Evolutionary conservation across 30 jellyfish, hydroid and myxozoan genomes (phyloP), one percentile per base, ranked within the genome.

Genomic region (Aurelia sp.): DNA sequence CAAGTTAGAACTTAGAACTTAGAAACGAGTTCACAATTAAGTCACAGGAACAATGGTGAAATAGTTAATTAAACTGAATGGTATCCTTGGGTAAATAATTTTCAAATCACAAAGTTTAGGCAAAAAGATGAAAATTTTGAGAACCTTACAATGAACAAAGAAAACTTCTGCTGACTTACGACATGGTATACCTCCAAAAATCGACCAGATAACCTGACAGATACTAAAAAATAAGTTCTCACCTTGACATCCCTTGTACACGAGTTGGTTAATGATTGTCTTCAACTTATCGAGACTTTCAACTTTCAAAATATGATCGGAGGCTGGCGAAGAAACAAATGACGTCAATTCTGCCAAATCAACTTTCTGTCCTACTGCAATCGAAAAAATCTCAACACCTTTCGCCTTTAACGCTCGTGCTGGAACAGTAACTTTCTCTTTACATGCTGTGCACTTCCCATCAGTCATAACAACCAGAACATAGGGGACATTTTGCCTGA

Each of bases 371-470:
- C 97, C 90, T 20, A 93, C 93, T 33, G 97, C 98, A 63, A 93
- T 84, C 61, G 97, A 80, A 70, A 79, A 93, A 9, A 93, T 88
- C 18, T 70, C 77, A 16, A 93, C 98, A 13, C 98, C 98, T 20
- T 83, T 75, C 20, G 76, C 92, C 52, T 88, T 88, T 75, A 93
- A 60, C 27, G 92, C 94, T 5, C 51, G 41, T 11, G 93, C 92
- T 0, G 97, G 97, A 15, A 66, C 70, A 16, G 91, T 19, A 4
- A 88, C 85, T 18, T 62, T 20, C 76, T 92, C 97, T 15, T 58
- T 82, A 86, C 98, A 93, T 2, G 72, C 93, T 3, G 98, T 93
- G 68, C 98, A 93, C 1, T 71, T 78, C 20, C 98, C 98, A 77
- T 93, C 98, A 8, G 97, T 93, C 18, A 93, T 83, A 5, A 93